A percentile compares a stretch with the other conserved stretches of the same genome.
These are phyloP conservation scores for Procambarus virginalis DNA, from an alignment of 1,140 invertebrate species.

Conservation along the genomic window DNA sequence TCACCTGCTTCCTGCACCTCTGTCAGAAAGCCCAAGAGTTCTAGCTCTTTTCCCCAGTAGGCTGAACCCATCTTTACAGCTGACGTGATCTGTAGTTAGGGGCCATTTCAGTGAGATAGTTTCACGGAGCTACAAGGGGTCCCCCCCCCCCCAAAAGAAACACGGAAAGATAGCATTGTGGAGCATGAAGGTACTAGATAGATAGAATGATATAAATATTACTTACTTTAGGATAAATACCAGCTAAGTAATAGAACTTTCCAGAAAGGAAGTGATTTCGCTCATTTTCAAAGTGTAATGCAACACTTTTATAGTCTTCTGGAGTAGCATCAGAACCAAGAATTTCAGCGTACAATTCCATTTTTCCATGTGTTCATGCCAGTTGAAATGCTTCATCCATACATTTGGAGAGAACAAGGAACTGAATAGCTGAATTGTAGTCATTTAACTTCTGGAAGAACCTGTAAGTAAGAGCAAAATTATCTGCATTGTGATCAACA, in stretches of 20 bases:
- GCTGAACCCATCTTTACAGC: no score
- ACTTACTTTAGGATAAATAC: constrained; percentile 86
- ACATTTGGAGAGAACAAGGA: constrained; percentile 95
- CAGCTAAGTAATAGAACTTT: constrained; percentile 94
- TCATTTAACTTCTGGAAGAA: constrained; percentile 97
- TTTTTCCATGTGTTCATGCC: constrained; percentile 91
- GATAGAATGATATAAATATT: not conserved
- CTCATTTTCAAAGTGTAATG: constrained; percentile 93
- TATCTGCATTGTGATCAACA: no score
- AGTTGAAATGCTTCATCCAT: constrained; percentile 91
- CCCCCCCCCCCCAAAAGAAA: no score
- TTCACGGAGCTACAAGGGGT: no score
- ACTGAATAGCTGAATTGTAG: constrained; percentile 95
- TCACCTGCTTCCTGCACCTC: no score
- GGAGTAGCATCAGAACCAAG: constrained; percentile 81
- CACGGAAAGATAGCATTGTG: no score
- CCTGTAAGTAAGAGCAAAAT: constrained; percentile 74
- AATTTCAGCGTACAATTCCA: constrained; percentile 94
- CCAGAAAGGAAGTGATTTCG: constrained; percentile 91
- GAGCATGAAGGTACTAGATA: no score
- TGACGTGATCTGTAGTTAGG: no score
- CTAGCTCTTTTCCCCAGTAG: no score
- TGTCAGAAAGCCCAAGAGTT: no score
- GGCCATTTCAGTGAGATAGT: no score
- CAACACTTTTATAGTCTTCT: constrained; percentile 91